These are phyloP conservation scores for Gryllus longicercus DNA, from an alignment of 2,888 invertebrate genomes.

Conservation along the genomic window DNA sequence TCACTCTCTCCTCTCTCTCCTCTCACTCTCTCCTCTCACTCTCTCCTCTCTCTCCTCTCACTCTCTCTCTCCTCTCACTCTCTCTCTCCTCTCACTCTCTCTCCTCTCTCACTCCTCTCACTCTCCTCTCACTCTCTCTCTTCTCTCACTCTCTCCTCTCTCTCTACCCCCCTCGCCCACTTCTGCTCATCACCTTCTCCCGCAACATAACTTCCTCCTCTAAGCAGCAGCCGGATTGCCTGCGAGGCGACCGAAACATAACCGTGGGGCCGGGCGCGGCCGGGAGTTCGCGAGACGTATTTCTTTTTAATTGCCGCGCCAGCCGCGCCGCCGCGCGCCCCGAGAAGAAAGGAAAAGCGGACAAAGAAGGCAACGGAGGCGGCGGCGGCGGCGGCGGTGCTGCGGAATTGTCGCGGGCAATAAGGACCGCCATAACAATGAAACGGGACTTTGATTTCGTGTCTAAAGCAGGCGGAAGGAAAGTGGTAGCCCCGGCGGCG, in stretches of 20 bases:
- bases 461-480: background rate
- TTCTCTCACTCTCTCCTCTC: no score
- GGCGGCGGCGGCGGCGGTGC: background rate
- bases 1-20: no score
- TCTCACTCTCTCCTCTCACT: no score
- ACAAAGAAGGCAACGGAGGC: background rate
- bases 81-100: no score
- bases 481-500: background rate
- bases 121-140: no score
- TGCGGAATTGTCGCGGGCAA: background rate
- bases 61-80: no score
- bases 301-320: conserved; percentile 8
- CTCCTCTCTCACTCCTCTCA: no score
- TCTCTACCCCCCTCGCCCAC: no score
- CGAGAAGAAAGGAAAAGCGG: background rate
- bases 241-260: background rate
- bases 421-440: conserved; percentile 11
- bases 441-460: background rate
- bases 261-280: background rate
- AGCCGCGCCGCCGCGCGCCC: background rate
- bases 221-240: background rate
- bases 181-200: no score
- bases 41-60: no score
- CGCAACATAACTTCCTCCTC: no score
- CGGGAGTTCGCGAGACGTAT: background rate